Base-by-base conservation (phyloP, 2,888 invertebrate genomes). In the Incurvaria masculella region DNA sequence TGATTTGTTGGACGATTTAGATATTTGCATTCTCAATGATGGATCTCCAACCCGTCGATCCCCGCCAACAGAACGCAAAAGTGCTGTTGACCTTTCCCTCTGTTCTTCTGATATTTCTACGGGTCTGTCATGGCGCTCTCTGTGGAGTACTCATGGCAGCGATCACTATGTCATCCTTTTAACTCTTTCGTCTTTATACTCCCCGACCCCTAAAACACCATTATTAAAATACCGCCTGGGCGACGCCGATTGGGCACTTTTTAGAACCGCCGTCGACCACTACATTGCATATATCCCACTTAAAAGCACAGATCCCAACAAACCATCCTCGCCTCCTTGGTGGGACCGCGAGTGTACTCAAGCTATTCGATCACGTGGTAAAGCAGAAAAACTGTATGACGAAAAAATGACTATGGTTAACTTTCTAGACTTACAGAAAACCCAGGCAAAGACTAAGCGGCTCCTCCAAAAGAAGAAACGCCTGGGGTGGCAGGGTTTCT, bases 121-220 rank as follows among this genome's bases (percentile, higher is more conserved):
- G 11, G 4, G 14, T 14, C 14, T 38, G 8, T 11, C 39, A 5
- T 45, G 38, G 45, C 3, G 19, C 3, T 17, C 20, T 14, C 21
- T 45, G n/a, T 14, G 14, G 14, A 14, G 16, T 20, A 45, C 38
- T 2, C n/a, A 27, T 20, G 45, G 45, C 16, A 38, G 45, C 21
- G 45, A 45, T 21, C 45, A 45, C 16, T 38, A 20, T 20, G 38
- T 38, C 20, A 45, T 45, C n/a, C n/a, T 27, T 20, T 21, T 38
- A 4, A 20, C 17, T 38, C 2, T 45, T 4, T 21, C 38, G 5
- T 11, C 33, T 2, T n/a, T n/a, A n/a, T n/a, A n/a, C n/a, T n/a
- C n/a, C n/a, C 18, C 16, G n/a, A n/a, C 45, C n/a, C 10, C n/a
- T 11, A n/a, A 10, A 6, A n/a, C 2, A 19, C 21, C 45, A 20